Evolutionary conservation across 1,140 invertebrate species (phyloP), one percentile per base, ranked within the genome.

Genomic region (Bombus ignitus): DNA sequence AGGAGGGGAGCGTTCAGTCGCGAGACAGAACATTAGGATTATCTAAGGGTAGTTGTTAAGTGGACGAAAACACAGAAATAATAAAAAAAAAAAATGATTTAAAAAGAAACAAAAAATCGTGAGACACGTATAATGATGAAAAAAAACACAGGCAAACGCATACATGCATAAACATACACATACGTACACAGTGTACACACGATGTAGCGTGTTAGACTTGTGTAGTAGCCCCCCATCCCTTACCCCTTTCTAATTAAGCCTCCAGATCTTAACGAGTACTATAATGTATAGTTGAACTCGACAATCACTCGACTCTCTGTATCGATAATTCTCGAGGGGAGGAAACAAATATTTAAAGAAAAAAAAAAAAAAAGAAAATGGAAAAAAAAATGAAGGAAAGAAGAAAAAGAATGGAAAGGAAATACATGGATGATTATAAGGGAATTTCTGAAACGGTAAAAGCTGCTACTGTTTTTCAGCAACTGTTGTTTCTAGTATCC

Each of bases 221-320:
- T 89, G 82, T 92, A 91, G 91, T 92, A 92, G 88, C 86, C 90
- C 90, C 85, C 89, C 90, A 18, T 15, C 42, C 44, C 32, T 18
- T 78, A 5, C 59, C 75, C 89, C 93, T 92, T 92, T 92, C 89
- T 91, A 91, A 86, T 90, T 91, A 91, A 91, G 89, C 83, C 75
- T 90, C 85, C 90, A 90, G 77, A 84, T 25, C 66, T 83, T 87
- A 88, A 83, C 80, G 65, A 89, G 80, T 91, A 91, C 82, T 83
- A 78, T 66, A 79, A 83, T 92, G 92, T 93, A 94, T 93, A 94
- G 92, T 94, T 92, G 90, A 93, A 94, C 75, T 78, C 93, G 94
- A 95, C 94, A 95, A 95, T 95, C 94, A 95, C 93, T 91, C 85
- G 89, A 91, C 85, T 94, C 91, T 93, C 92, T 92, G 85, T 92